A percentile compares a stretch with the other conserved stretches of the same genome.
These are phyloP conservation scores for Labeo catla DNA, from an alignment of 2,113 vertebrate species.

Conservation along the genomic window DNA sequence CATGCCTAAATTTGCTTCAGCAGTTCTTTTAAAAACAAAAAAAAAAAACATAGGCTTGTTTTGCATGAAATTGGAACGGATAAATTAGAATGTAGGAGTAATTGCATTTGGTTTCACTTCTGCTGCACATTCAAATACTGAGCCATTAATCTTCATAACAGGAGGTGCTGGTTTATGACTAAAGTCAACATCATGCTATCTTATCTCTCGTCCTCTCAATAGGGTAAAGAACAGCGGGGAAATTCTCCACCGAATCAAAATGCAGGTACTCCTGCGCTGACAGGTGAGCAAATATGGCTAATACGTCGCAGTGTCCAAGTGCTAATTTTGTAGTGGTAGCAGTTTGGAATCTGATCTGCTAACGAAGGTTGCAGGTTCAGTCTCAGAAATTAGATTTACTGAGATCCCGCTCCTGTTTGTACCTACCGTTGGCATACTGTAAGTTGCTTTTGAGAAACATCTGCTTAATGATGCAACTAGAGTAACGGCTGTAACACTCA, in stretches of 20 bases:
- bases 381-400: constrained; percentile 16
- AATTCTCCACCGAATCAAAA: constrained; percentile 87
- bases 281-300: constrained; percentile 78
- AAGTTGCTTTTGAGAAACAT: constrained; percentile 5
- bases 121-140: background rate
- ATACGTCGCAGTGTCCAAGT: background rate
- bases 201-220: constrained; percentile 49
- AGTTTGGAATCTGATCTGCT: background rate
- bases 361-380: constrained; percentile 11
- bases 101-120: background rate
- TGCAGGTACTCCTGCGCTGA: constrained; percentile 85
- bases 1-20: background rate
- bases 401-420: background rate
- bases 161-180: background rate
- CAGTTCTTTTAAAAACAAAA: too few relatives aligned
- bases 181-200: background rate
- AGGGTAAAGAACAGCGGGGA: constrained; percentile 89
- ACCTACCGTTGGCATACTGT: background rate
- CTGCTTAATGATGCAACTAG: background rate
- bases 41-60: background rate
- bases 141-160: background rate
- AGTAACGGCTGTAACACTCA: background rate
- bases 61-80: background rate
- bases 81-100: too few relatives aligned
- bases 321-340: background rate